A percentile compares a stretch with the other conserved stretches of the same genome.
phyloP scores from a whole-genome alignment of 2,888 invertebrate genomes.

The Harpagoxenus sublaevis region DNA sequence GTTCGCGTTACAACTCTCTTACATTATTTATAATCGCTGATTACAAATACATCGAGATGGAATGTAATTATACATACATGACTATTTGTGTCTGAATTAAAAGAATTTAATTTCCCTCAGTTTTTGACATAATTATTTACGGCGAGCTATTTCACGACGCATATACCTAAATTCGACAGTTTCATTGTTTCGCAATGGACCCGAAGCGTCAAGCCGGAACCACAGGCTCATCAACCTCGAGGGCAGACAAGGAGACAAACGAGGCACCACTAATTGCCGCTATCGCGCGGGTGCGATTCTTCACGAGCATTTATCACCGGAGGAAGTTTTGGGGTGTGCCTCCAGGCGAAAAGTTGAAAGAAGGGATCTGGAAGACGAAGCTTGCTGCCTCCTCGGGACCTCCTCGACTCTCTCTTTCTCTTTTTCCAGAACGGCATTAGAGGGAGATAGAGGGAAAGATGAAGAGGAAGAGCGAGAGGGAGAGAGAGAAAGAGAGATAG shows the following conservation, averaged over 20 bases:
- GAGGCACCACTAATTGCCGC: conserved; percentile 79
- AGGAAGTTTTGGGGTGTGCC: conserved; percentile 68
- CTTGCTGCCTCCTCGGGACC: conserved; percentile 63
- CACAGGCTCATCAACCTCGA: conserved; percentile 76
- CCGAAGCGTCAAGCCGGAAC: conserved; percentile 67
- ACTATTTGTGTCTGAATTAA: background rate
- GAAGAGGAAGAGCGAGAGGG: conserved; percentile 40
- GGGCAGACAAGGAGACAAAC: conserved; percentile 74
- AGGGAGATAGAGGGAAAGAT: background rate
- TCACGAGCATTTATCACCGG: conserved; percentile 78
- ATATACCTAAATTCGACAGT: conserved; percentile 35
- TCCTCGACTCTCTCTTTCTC: conserved; percentile 53
- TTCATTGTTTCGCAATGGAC: conserved; percentile 68
- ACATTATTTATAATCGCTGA: background rate
- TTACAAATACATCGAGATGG: background rate
- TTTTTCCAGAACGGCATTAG: conserved; percentile 22
- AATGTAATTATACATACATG: background rate
- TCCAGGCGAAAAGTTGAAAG: conserved; percentile 78
- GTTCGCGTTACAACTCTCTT: background rate
- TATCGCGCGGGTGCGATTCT: conserved; percentile 78
- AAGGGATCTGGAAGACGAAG: conserved; percentile 74
- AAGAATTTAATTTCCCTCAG: background rate
- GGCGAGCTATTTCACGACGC: background rate
- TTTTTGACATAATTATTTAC: background rate
- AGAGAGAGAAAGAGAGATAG: conserved; percentile 30